Percentiles rank a stretch among this genome's conserved stretches.
Conservation (phyloP, 2,113 vertebrate genomes). For the Melanotaenia duboulayi region DNA sequence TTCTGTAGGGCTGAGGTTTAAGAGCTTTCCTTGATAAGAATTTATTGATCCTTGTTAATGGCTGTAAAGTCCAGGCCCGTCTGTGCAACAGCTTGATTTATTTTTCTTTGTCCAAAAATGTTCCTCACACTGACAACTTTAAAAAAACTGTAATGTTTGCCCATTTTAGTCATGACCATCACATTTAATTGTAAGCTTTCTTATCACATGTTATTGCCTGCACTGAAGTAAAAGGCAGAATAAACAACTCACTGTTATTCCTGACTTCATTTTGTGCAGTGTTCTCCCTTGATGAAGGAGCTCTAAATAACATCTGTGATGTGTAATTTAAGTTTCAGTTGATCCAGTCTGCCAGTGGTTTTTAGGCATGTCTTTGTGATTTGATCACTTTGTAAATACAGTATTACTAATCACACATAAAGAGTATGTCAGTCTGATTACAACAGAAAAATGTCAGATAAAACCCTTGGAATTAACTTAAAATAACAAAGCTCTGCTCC, state of each 20-base stretch:
- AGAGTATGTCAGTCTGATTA: not conserved
- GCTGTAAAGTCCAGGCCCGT: not conserved
- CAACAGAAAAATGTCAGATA: not conserved
- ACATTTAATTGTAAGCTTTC: not conserved
- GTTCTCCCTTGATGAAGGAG: constrained; percentile 3
- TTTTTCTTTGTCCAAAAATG: not conserved
- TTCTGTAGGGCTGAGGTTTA: constrained; percentile 51
- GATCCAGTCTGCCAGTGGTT: not conserved
- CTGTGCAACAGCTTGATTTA: not conserved
- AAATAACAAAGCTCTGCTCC: constrained; percentile 24
- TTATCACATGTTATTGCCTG: not conserved
- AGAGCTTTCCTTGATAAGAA: constrained; percentile 40
- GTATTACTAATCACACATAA: not conserved
- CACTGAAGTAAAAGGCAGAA: not conserved
- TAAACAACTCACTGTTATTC: not conserved
- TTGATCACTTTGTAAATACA: not conserved
- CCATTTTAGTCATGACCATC: not conserved
- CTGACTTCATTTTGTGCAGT: not conserved
- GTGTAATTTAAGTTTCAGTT: not conserved
- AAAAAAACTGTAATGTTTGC: not conserved
- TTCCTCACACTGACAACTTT: not conserved
- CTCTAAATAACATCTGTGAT: not conserved
- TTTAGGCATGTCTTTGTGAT: not conserved
- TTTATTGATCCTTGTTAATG: constrained; percentile 27
- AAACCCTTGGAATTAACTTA: constrained; percentile 15